Evolutionary conservation across 2,888 invertebrate species (phyloP).

Genomic region (Erpobdella octoculata): DNA sequence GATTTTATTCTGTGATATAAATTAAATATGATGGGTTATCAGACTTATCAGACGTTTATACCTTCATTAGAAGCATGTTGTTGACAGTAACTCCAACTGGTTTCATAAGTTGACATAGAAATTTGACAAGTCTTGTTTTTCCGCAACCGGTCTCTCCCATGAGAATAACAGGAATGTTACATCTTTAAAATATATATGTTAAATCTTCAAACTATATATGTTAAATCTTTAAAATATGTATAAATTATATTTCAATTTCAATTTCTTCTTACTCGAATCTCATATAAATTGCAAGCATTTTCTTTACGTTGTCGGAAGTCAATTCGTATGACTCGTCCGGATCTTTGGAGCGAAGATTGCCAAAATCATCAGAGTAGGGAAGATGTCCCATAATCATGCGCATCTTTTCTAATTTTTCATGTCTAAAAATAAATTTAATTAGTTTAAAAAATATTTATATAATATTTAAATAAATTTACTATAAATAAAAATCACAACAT

Average conservation of each 20-base stretch:
- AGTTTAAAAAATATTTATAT: no score
- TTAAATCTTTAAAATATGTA: no score
- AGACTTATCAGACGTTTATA: constrained; percentile 14
- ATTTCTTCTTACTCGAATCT: constrained; percentile 43
- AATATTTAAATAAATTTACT: no score
- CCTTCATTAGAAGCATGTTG: constrained; percentile 41
- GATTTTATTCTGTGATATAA: background rate
- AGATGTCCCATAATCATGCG: constrained; percentile 45
- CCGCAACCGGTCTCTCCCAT: constrained; percentile 52
- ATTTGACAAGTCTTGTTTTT: constrained; percentile 47
- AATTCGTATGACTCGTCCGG: constrained; percentile 47
- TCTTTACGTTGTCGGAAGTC: constrained; percentile 49
- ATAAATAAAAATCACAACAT: no score
- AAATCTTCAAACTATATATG: background rate
- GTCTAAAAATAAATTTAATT: background rate
- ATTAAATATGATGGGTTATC: background rate
- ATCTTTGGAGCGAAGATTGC: no score
- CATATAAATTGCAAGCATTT: constrained; percentile 49
- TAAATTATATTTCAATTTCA: no score
- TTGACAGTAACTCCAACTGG: constrained; percentile 40
- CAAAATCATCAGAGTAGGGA: no score
- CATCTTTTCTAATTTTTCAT: constrained; percentile 41
- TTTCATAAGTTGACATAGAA: constrained; percentile 45
- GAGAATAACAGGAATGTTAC: constrained; percentile 48
- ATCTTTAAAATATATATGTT: constrained; percentile 39